phyloP scores from a whole-genome alignment of 2,797 vertebrate species.

The Alosa sapidissima region DNA sequence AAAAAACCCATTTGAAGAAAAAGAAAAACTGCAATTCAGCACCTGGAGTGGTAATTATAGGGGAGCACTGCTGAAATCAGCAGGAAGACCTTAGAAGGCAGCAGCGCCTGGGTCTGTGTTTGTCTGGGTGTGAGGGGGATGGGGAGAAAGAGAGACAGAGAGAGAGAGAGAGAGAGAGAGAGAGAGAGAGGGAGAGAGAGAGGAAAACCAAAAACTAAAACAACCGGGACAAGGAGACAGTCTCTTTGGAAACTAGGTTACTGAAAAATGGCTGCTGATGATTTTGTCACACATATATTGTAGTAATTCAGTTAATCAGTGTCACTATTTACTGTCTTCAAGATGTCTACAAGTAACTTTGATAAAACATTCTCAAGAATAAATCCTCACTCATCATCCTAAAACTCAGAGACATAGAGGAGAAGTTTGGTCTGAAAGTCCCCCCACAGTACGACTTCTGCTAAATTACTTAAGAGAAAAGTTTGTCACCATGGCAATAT shows the following conservation, averaged over 20 bases:
- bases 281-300: background rate
- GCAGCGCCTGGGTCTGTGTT: slow-evolving; percentile 10
- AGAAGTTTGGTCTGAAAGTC: slow-evolving; percentile 7
- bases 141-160: slow-evolving; percentile 29
- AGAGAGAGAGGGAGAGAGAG: slow-evolving; percentile 42
- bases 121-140: slow-evolving; percentile 35
- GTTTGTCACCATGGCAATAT: slow-evolving; percentile 52
- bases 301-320: background rate
- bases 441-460: background rate
- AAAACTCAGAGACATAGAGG: background rate
- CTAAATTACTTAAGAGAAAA: slow-evolving; percentile 31
- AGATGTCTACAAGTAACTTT: background rate
- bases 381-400: background rate
- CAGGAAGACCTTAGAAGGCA: slow-evolving; percentile 61
- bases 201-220: slow-evolving; percentile 37
- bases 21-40: slow-evolving; percentile 80
- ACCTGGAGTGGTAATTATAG: slow-evolving; percentile 76
- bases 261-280: background rate
- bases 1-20: slow-evolving; percentile 60
- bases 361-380: too few species aligned
- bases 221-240: background rate
- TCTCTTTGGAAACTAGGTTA: slow-evolving; percentile 3
- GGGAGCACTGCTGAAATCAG: slow-evolving; percentile 79
- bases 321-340: background rate
- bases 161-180: slow-evolving; percentile 43